phyloP scores from a whole-genome alignment of 1,140 invertebrate species.

The Anagrus nilaparvatae region DNA sequence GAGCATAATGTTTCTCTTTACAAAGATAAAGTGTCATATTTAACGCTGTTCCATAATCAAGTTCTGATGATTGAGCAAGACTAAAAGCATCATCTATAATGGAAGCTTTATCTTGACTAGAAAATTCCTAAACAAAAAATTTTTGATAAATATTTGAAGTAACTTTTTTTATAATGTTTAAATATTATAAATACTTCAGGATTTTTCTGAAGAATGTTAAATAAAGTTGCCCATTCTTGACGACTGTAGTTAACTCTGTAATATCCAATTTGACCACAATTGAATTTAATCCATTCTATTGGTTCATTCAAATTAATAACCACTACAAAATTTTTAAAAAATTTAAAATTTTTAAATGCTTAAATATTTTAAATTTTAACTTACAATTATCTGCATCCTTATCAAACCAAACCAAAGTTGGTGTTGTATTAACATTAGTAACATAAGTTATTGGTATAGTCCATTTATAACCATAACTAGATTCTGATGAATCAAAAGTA shows the following conservation, averaged over 20 bases:
- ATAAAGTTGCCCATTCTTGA: constrained; percentile 56
- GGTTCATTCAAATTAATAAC: constrained; percentile 37
- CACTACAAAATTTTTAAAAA: constrained; percentile 40
- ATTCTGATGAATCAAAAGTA: constrained; percentile 40
- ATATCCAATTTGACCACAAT: constrained; percentile 75
- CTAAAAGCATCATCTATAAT: constrained; percentile 78
- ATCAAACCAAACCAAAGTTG: constrained; percentile 49
- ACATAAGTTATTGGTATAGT: constrained; percentile 71
- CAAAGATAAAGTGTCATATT: constrained; percentile 56
- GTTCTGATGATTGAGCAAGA: constrained; percentile 56
- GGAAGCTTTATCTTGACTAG: constrained; percentile 67
- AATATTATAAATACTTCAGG: constrained; percentile 36
- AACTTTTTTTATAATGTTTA: constrained; percentile 2
- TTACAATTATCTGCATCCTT: constrained; percentile 45
- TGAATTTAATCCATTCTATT: constrained; percentile 75
- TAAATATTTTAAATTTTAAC: constrained; percentile 18
- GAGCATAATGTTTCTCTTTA: constrained; percentile 56
- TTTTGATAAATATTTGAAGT: constrained; percentile 1
- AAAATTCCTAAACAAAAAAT: constrained; percentile 43
- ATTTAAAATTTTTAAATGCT: constrained; percentile 12
- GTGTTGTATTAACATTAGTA: constrained; percentile 44
- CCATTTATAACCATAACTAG: constrained; percentile 63
- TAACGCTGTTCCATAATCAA: constrained; percentile 56
- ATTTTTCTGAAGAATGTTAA: constrained; percentile 42
- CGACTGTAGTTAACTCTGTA: constrained; percentile 76